Evolutionary conservation across 2,113 vertebrate species (phyloP), one percentile per base, ranked within the genome.

Genomic region (Hippocampus comes): DNA sequence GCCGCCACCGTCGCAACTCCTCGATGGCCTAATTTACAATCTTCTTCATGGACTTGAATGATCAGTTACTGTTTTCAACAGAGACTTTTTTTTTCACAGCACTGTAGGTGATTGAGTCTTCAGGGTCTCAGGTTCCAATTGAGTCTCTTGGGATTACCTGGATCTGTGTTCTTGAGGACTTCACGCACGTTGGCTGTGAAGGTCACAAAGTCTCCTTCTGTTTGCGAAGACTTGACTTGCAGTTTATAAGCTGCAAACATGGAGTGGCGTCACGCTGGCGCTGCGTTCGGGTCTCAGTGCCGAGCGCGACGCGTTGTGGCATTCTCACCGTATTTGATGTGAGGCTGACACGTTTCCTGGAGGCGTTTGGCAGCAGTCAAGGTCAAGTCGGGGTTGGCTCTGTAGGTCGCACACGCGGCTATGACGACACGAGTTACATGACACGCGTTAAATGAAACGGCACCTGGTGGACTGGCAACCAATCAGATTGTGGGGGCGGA

Each of bases 131-230:
- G 2, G 51, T 8, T 55, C 3, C 21, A 1, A 25, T 25, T 2
- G 20, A 9, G n/a, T 23, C 12, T 15, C 23, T 59, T 9, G 15
- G 43, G 8, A 59, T 75, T 57, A 91, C 89, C 79, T 82, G 53
- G 18, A 1, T 67, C 49, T 3, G 56, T 38, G 51, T 91, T 91
- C 86, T 93, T 95, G 42, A 93, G 94, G 63, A 95, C 71, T 51
- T 94, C 90, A n/a, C 91, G 69, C 2, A 98, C 88, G 27, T 41
- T 73, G 67, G 94, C 94, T 15, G 80, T 90, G 82, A 95, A 95
- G 72, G 88, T 95, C 63, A 94, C 76, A 80, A 98, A 99, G 86
- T 90, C 91, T 53, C 95, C 95, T 63, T 95, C 94, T 80, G 92
- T 85, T 2, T 68, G 84, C 8, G 81, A 76, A 5, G 94, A 92